Evolutionary conservation across 1,140 invertebrate species (phyloP), one percentile per base, ranked within the genome.

Genomic region (Caenorhabditis elegans): DNA sequence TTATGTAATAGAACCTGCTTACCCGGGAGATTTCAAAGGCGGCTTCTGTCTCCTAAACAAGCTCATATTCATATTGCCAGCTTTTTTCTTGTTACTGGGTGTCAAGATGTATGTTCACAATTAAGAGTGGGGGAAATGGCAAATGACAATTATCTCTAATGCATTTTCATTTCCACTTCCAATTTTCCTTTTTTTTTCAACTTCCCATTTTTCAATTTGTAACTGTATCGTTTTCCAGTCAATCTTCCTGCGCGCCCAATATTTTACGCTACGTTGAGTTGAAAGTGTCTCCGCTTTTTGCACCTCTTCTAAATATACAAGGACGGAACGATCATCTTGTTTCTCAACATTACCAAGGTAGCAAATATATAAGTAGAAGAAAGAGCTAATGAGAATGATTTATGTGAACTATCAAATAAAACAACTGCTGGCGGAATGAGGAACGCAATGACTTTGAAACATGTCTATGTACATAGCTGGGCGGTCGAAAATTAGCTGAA

Each of bases 401-500:
- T 70, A 70, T 70, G 34, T 31, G 60, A 70, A 70, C 34, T 70
- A 70, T 70, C 60, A 70, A 70, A 43, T 22, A 70, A 24, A n/a
- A 43, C 53, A 15, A 60, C 53, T 60, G 24, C 5, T 43, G 6
- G 39, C 39, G 34, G n/a, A 70, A 13, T 8, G 15, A 43, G 15
- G 39, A 43, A 70, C n/a, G n/a, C n/a, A 26, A 70, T 39, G 60
- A 70, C 34, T 39, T 39, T 70, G 60, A 70, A 70, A 70, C 60
- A 70, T 70, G 60, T 39, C 1, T 70, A 70, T 70, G 34, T 70
- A 70, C 60, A 70, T 70, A 70, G 60, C 60, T 70, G 34, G 60
- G 34, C 39, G 60, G 60, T 22, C 34, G 60, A 70, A 39, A 70
- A 70, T 70, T 70, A 70, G 60, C 60, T 70, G 60, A 70, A 70